These are phyloP conservation scores for Plumapathes pennacea DNA, from an alignment of 92 coral and sea anemone genomes.

Conservation along the genomic window DNA sequence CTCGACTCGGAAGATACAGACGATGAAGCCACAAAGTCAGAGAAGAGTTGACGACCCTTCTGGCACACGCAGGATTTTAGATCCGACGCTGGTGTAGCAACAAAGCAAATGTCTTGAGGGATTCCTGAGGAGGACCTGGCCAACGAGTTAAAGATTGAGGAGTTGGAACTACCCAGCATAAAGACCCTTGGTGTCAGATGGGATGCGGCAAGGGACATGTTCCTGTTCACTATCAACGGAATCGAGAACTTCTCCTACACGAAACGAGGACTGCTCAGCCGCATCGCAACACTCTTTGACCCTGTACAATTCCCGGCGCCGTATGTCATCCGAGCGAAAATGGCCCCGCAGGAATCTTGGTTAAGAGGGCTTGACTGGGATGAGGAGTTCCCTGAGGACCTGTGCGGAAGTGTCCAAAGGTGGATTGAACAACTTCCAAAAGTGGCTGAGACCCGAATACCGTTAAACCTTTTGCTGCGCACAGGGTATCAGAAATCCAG, in stretches of 20 bases:
- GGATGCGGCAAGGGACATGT: slow-evolving; percentile 5
- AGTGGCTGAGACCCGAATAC: background rate
- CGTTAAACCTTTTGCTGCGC: slow-evolving; percentile 30
- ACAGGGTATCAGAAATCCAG: slow-evolving; percentile 32
- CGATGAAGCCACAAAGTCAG: slow-evolving; percentile 5
- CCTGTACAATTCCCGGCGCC: slow-evolving; percentile 28
- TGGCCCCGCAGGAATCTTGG: slow-evolving; percentile 28
- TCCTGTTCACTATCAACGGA: slow-evolving; percentile 2
- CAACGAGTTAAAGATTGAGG: background rate
- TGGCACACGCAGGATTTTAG: slow-evolving; percentile 32
- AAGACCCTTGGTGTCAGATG: slow-evolving; percentile 13
- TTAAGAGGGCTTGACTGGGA: slow-evolving; percentile 30
- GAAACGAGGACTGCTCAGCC: background rate
- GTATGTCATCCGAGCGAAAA: slow-evolving; percentile 30
- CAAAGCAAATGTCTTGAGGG: slow-evolving; percentile 5
- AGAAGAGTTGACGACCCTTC: slow-evolving; percentile 14
- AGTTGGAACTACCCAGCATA: slow-evolving; percentile 1
- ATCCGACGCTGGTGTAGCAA: slow-evolving; percentile 40
- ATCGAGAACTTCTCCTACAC: slow-evolving; percentile 6
- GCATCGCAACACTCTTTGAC: slow-evolving; percentile 19
- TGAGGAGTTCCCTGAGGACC: slow-evolving; percentile 10
- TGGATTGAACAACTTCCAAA: background rate
- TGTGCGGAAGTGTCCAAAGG: background rate
- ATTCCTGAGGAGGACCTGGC: slow-evolving; percentile 4
- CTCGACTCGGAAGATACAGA: slow-evolving; percentile 32